phyloP scores from a whole-genome alignment of 2,113 vertebrate genomes.

The Zosterops lateralis region DNA sequence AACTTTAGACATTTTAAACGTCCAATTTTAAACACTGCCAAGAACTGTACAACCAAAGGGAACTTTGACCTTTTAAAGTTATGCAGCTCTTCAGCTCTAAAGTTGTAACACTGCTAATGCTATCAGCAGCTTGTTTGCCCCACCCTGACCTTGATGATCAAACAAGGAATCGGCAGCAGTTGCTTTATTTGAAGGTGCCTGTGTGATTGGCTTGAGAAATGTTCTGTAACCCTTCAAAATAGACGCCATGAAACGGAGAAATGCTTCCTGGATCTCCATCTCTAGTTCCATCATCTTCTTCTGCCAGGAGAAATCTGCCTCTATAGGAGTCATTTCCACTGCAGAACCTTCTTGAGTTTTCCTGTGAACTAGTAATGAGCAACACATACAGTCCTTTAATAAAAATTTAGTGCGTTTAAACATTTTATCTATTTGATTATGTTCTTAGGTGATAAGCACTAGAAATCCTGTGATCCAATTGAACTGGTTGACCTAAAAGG shows the following conservation, averaged over 20 bases:
- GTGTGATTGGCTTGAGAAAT: slow-evolving; percentile 93
- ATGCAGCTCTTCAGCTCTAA: neutral
- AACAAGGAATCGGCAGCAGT: slow-evolving; percentile 92
- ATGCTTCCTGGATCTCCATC: slow-evolving; percentile 95
- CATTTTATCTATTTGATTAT: neutral
- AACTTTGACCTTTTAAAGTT: neutral
- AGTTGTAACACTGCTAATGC: neutral
- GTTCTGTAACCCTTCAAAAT: slow-evolving; percentile 92
- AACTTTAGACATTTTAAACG: neutral
- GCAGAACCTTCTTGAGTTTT: slow-evolving; percentile 81
- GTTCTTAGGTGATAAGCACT: neutral
- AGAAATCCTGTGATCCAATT: neutral
- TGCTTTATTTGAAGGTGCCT: slow-evolving; percentile 93
- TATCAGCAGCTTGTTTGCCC: neutral
- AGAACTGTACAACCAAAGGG: neutral
- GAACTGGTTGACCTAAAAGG: neutral
- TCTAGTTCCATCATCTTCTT: slow-evolving; percentile 90
- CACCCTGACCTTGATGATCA: slow-evolving; percentile 88
- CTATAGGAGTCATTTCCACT: slow-evolving; percentile 93
- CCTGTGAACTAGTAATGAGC: slow-evolving; percentile 73
- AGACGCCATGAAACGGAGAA: slow-evolving; percentile 95
- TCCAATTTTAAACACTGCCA: neutral
- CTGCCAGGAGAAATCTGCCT: slow-evolving; percentile 95
- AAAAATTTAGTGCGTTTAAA: neutral
- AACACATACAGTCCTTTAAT: neutral